Percentiles rank a stretch among this genome's conserved stretches.
Evolutionary conservation across 2,888 invertebrate genomes (phyloP).

Genomic region (Nomada ruficornis): DNA sequence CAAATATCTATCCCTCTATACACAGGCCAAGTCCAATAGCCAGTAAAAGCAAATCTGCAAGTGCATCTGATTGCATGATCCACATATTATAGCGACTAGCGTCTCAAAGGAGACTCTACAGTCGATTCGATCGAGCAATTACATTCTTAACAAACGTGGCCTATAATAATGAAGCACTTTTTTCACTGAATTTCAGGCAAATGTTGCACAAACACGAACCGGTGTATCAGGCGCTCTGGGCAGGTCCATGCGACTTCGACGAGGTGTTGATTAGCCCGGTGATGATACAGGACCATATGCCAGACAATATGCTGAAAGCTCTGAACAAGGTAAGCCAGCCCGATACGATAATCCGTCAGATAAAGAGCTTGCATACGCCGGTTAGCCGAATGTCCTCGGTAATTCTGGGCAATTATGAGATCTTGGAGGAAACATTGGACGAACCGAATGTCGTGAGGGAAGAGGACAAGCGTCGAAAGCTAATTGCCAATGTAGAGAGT

Average conservation of each 20-base stretch:
- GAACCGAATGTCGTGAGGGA: slow-evolving; percentile 63
- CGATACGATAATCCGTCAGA: slow-evolving; percentile 56
- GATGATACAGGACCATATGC: slow-evolving; percentile 97
- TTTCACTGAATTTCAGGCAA: slow-evolving; percentile 85
- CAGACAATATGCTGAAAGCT: slow-evolving; percentile 93
- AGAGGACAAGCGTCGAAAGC: slow-evolving; percentile 31
- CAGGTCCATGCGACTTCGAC: slow-evolving; percentile 92
- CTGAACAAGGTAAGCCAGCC: slow-evolving; percentile 90
- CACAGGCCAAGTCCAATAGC: background rate
- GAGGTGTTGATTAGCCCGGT: slow-evolving; percentile 95
- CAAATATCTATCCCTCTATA: too few relatives aligned
- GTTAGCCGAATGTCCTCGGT: slow-evolving; percentile 76
- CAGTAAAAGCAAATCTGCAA: background rate
- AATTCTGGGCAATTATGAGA: slow-evolving; percentile 79
- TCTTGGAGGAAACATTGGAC: slow-evolving; percentile 77
- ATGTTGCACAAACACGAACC: slow-evolving; percentile 90
- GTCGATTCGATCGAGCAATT: background rate
- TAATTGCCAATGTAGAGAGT: slow-evolving; percentile 40
- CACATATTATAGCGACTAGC: slow-evolving; percentile 29
- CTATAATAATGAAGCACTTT: background rate
- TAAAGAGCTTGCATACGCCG: slow-evolving; percentile 67
- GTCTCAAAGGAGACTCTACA: background rate
- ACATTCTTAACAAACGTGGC: background rate
- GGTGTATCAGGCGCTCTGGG: slow-evolving; percentile 95
- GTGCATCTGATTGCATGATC: slow-evolving; percentile 45